These are phyloP conservation scores for Myodes glareolus DNA, from an alignment of 2,113 vertebrate genomes.

Conservation along the genomic window DNA sequence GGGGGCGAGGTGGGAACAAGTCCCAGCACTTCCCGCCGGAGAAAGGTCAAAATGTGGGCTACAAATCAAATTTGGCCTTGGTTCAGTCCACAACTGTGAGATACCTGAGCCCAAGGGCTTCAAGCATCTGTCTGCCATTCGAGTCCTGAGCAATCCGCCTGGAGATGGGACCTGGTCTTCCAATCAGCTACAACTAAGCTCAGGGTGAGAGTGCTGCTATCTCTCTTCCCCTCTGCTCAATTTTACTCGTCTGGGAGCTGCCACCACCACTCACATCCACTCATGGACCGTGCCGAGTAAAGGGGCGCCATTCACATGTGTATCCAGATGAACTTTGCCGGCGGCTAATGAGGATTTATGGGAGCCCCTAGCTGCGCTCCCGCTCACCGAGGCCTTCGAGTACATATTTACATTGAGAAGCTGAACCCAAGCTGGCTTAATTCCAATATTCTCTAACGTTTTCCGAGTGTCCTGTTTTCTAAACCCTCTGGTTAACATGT, in stretches of 20 bases:
- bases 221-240: slow-evolving; percentile 71
- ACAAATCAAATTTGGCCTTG: slow-evolving; percentile 78
- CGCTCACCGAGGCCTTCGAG: slow-evolving; percentile 26
- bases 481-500: slow-evolving; percentile 71
- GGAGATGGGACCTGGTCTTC: slow-evolving; percentile 72
- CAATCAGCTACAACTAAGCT: slow-evolving; percentile 74
- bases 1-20: slow-evolving; percentile 63
- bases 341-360: slow-evolving; percentile 66
- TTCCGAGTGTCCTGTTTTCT: slow-evolving; percentile 70
- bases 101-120: slow-evolving; percentile 74
- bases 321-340: slow-evolving; percentile 66
- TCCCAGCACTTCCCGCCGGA: slow-evolving; percentile 58
- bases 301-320: slow-evolving; percentile 60
- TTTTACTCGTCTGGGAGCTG: slow-evolving; percentile 75
- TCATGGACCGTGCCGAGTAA: slow-evolving; percentile 58
- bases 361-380: slow-evolving; percentile 40
- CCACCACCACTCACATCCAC: slow-evolving; percentile 79
- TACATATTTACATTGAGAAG: slow-evolving; percentile 74
- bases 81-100: slow-evolving; percentile 71
- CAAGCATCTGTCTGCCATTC: slow-evolving; percentile 78
- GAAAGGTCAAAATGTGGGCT: slow-evolving; percentile 70
- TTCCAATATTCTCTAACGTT: slow-evolving; percentile 68
- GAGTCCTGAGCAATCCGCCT: slow-evolving; percentile 73
- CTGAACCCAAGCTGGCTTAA: slow-evolving; percentile 73
- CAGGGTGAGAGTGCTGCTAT: slow-evolving; percentile 71